A percentile compares a stretch with the other conserved stretches of the same genome.
These are phyloP conservation scores for Podarcis lilfordi DNA, from an alignment of 2,797 vertebrate genomes.

Conservation along the genomic window DNA sequence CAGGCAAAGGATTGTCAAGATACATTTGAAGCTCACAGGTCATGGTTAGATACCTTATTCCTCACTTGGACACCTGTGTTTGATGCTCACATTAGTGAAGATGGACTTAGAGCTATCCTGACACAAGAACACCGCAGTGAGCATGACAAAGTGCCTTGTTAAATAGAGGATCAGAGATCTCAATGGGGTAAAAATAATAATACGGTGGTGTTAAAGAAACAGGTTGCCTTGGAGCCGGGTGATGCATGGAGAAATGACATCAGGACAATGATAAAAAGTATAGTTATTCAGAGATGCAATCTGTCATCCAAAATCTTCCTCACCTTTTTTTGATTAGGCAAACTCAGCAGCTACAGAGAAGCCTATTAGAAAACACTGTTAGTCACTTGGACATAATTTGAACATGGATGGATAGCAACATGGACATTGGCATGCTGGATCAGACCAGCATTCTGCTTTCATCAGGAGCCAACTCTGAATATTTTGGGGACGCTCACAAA, in stretches of 20 bases:
- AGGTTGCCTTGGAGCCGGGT: conserved; percentile 31
- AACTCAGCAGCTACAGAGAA: conserved; percentile 44
- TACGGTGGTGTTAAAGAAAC: conserved; percentile 32
- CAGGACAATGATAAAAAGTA: background rate
- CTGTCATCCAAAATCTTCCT: conserved; percentile 32
- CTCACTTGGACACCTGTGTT: conserved; percentile 33
- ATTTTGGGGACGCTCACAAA: background rate
- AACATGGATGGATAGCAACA: background rate
- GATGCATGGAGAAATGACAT: conserved; percentile 1
- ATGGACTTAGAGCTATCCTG: background rate
- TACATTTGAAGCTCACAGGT: conserved; percentile 31
- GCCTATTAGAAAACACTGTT: conserved; percentile 45
- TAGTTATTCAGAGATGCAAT: conserved; percentile 26
- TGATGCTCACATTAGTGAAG: conserved; percentile 32
- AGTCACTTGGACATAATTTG: conserved; percentile 20
- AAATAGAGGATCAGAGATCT: conserved; percentile 28
- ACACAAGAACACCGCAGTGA: background rate
- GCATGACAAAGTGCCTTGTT: background rate
- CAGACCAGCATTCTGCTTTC: background rate
- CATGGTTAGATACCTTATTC: conserved; percentile 47
- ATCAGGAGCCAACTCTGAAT: background rate
- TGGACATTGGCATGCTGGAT: background rate
- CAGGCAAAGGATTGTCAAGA: conserved; percentile 42
- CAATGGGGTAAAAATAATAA: conserved; percentile 35
- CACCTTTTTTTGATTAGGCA: conserved; percentile 50